These are phyloP conservation scores for Diglossa brunneiventris DNA, from an alignment of 2,113 vertebrate genomes.

Conservation along the genomic window DNA sequence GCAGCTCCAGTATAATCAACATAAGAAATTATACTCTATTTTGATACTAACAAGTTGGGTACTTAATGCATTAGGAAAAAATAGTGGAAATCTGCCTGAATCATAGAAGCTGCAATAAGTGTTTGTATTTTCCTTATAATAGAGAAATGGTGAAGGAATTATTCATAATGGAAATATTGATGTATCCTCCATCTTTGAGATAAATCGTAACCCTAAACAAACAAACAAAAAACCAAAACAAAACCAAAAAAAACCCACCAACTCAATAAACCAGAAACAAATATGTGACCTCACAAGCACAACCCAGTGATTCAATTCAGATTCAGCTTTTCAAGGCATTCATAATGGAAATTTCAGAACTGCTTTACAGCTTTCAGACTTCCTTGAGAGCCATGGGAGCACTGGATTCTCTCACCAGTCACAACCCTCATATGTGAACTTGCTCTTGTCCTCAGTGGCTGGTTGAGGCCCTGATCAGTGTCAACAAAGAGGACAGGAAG, in stretches of 20 bases:
- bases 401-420: neutral
- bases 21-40: constrained; percentile 53
- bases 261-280: neutral
- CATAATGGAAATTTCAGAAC: constrained; percentile 27
- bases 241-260: too few relatives aligned
- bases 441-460: neutral
- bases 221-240: neutral
- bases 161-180: neutral
- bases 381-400: neutral
- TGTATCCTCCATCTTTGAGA: neutral
- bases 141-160: constrained; percentile 5
- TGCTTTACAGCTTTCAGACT: constrained; percentile 13
- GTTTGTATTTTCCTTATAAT: constrained; percentile 28
- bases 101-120: constrained; percentile 41
- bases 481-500: neutral
- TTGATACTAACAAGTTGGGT: constrained; percentile 28
- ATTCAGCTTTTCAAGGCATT: constrained; percentile 34
- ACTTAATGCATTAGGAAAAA: constrained; percentile 25
- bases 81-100: constrained; percentile 11
- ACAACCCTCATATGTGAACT: neutral
- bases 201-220: constrained; percentile 30
- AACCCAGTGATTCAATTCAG: constrained; percentile 1
- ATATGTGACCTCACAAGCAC: constrained; percentile 23
- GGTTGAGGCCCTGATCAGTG: neutral
- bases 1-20: constrained; percentile 41